These are phyloP conservation scores for Epinotia bilunana DNA, from an alignment of 2,888 invertebrate species.

Conservation along the genomic window DNA sequence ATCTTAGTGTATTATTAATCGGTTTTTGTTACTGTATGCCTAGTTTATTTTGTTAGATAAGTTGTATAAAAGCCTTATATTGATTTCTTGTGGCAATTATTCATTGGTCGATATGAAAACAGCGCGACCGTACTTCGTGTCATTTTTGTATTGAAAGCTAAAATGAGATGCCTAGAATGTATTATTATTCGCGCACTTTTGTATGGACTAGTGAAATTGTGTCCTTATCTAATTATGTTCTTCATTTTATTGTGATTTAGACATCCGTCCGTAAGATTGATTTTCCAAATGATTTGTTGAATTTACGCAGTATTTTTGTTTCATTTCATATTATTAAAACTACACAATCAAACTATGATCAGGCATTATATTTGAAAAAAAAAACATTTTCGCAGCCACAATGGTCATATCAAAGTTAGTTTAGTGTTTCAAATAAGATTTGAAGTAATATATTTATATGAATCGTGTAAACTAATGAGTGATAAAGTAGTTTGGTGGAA, in stretches of 20 bases:
- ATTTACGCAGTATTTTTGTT: conserved; percentile 35
- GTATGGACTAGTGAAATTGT: neutral
- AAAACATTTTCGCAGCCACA: conserved; percentile 34
- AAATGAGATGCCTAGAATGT: neutral
- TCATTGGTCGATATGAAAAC: neutral
- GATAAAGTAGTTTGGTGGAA: conserved; percentile 25
- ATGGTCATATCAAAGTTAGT: conserved; percentile 51
- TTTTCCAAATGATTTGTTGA: conserved; percentile 44
- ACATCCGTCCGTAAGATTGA: conserved; percentile 53
- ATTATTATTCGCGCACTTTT: neutral
- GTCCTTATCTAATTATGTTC: conserved; percentile 9
- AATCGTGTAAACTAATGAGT: conserved; percentile 32
- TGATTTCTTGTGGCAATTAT: neutral
- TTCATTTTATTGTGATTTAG: conserved; percentile 50
- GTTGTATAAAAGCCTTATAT: neutral
- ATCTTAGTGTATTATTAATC: conserved; percentile 8
- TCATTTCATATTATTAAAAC: conserved; percentile 24
- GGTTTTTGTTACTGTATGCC: conserved; percentile 2
- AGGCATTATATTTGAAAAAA: conserved; percentile 12
- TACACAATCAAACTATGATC: conserved; percentile 7
- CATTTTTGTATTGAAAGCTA: neutral
- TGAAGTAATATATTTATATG: conserved; percentile 37
- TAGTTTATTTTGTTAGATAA: neutral
- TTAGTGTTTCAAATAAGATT: conserved; percentile 40
- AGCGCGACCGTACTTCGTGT: neutral